Conservation (phyloP, 2,797 vertebrate genomes). For the Falco novaeseelandiae region DNA sequence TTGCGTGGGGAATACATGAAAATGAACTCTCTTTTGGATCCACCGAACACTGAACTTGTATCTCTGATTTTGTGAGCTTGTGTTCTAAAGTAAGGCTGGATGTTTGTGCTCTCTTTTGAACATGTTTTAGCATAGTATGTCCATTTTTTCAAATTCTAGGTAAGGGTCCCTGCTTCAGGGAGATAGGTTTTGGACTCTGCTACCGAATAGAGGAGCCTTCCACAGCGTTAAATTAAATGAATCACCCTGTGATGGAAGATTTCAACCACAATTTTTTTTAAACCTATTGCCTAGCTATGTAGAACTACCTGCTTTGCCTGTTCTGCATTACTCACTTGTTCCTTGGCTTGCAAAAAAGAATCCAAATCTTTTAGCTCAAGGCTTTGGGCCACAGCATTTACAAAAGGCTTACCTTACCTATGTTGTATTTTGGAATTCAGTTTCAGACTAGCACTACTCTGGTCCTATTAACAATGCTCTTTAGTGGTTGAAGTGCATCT, state of each 20-base stretch:
- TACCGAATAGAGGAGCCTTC: background rate
- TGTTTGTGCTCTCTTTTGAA: background rate
- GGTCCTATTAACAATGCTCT: background rate
- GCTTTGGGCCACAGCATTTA: background rate
- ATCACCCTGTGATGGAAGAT: background rate
- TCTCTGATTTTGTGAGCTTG: background rate
- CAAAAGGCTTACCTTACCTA: background rate
- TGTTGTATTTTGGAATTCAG: background rate
- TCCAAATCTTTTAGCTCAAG: background rate
- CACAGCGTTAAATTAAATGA: background rate
- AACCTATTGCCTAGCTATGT: background rate
- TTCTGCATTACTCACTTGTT: background rate
- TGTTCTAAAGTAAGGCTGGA: background rate
- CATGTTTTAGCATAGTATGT: rapidly evolving
- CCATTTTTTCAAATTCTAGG: background rate
- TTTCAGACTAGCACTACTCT: background rate
- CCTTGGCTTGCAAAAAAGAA: background rate
- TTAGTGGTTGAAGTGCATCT: background rate
- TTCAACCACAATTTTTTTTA: background rate
- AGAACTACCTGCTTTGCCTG: background rate
- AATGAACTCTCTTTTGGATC: background rate
- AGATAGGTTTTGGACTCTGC: background rate
- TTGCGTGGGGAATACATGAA: rapidly evolving
- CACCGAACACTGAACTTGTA: background rate
- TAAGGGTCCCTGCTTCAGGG: background rate